Conservation (phyloP, 2,797 vertebrate species). For the Thaleichthys pacificus region DNA sequence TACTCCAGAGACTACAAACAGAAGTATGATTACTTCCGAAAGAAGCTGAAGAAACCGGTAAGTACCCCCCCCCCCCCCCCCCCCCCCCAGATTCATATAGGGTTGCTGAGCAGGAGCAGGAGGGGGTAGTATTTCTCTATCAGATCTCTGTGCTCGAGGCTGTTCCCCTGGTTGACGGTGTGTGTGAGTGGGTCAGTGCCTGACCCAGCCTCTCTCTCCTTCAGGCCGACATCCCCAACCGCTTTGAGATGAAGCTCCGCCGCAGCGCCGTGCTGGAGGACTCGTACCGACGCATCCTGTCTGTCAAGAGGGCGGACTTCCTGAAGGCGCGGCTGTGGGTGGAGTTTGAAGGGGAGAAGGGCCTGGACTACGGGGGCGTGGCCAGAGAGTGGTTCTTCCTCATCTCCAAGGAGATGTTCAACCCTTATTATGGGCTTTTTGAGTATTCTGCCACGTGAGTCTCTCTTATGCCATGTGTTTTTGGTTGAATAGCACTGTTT, state of each 20-base stretch:
- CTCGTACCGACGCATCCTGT: constrained; percentile 90
- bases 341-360: constrained; percentile 96
- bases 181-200: too few relatives aligned
- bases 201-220: constrained; percentile 9
- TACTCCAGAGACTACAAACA: constrained; percentile 98
- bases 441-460: constrained; percentile 99
- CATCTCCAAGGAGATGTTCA: constrained; percentile 99
- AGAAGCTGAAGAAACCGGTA: constrained; percentile 95
- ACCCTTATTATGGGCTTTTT: constrained; percentile 96
- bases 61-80: constrained; percentile 33
- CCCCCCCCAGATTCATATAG: too few relatives aligned
- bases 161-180: too few relatives aligned
- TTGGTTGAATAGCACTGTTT: neutral
- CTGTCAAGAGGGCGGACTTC: constrained; percentile 87
- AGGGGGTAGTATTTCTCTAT: too few relatives aligned
- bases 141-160: neutral
- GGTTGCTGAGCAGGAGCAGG: too few relatives aligned
- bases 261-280: constrained; percentile 89
- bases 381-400: constrained; percentile 98
- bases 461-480: neutral
- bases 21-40: constrained; percentile 97
- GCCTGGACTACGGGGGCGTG: constrained; percentile 93
- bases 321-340: constrained; percentile 96
- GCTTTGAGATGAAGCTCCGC: constrained; percentile 93
- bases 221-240: constrained; percentile 93